Base-by-base conservation (phyloP, 64 coral and sea anemone species). In the Pachyseris speciosa region DNA sequence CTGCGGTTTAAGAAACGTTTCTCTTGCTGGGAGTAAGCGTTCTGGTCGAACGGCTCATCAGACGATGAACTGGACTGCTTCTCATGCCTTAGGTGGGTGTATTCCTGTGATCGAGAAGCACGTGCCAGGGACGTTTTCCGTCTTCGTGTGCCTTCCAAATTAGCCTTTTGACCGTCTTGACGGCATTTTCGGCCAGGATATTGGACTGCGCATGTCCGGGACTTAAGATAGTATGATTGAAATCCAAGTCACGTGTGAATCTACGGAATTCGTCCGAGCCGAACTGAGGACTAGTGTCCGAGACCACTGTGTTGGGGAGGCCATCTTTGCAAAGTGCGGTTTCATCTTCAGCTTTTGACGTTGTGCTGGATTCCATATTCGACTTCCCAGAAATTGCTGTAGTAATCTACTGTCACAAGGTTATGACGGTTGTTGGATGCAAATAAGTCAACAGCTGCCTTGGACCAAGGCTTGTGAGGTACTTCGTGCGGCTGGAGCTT, bases 1-100 rank as follows among this genome's bases (percentile, higher is more conserved):
- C 59, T 83, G 51, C 24, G 86, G 92, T 51, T 94, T 34, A 20
- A 89, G 59, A 16, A 89, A 38, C 15, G 64, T 84, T 63, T 88
- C 68, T 26, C 65, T 38, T 42, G 78, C 84, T 26, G 85, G 86
- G 1, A 94, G 86, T 13, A 94, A n/a, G 57, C 0, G 92, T 75
- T 44, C 75, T 94, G 4, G 78, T 84, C 16, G 53, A 31, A 45
- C 67, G 74, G 9, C 74, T 83, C 85, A 94, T 83, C 19, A 94
- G 38, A 48, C 85, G 61, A 13, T 94, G 89, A 3, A 31, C 64
- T 52, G 78, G 43, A 30, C 75, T 72, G 20, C 60, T 91, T 25
- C 52, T 34, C 48, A 83, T 73, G 9, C 78, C 79, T 85, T 92
- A 29, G 1, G 67, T 92, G 3, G 80, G 65, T 15, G 58, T 93